These are phyloP conservation scores for Terebella lapidaria DNA, from an alignment of 2,888 invertebrate genomes.

Conservation along the genomic window DNA sequence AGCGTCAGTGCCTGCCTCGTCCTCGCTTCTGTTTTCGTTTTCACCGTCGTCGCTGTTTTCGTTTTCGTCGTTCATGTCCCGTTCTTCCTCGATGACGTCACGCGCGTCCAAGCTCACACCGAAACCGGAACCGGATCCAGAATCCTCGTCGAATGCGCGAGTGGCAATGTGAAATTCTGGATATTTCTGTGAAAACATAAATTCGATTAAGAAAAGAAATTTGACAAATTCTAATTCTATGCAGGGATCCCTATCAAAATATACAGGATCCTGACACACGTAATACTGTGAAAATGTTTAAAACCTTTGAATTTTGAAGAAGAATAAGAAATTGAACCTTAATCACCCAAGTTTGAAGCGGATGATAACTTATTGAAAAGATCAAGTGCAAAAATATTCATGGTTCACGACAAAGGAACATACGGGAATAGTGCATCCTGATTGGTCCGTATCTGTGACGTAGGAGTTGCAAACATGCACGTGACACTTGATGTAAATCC, in stretches of 20 bases:
- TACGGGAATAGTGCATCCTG: background rate
- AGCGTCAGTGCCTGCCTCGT: background rate
- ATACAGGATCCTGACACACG: no score
- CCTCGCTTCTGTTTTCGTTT: no score
- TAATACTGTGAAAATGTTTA: no score
- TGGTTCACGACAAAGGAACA: background rate
- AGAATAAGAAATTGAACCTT: no score
- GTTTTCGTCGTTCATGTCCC: background rate
- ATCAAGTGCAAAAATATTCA: no score
- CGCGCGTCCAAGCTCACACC: background rate
- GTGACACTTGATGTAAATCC: background rate
- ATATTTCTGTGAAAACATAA: constrained; percentile 1
- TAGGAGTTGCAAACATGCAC: background rate
- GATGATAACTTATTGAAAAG: no score
- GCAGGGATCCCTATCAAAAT: no score
- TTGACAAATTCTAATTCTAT: no score
- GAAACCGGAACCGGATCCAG: constrained; percentile 1
- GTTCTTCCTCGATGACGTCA: background rate
- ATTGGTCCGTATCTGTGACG: background rate
- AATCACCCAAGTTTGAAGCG: no score
- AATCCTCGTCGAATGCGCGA: background rate
- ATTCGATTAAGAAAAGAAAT: no score
- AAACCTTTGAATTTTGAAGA: no score
- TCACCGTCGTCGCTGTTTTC: background rate
- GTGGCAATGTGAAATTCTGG: background rate